A percentile compares a stretch with the other conserved stretches of the same genome.
Evolutionary conservation across 1,140 invertebrate genomes (phyloP).

Genomic region (Cardiocondyla obscurior): DNA sequence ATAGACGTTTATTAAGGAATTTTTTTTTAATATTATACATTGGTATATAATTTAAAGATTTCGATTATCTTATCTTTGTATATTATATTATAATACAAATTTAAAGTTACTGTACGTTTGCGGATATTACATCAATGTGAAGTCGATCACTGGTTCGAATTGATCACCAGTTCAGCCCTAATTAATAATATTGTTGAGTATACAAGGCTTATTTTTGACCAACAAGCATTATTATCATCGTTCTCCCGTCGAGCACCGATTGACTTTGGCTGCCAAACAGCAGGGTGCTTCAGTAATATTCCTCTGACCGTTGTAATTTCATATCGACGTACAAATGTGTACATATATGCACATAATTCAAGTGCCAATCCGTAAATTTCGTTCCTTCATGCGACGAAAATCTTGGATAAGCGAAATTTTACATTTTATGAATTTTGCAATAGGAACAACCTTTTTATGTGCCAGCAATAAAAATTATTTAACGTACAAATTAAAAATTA

Average conservation of each 20-base stretch:
- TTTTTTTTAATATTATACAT: neutral
- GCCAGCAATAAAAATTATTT: neutral
- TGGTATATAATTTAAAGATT: neutral
- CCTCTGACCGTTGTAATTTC: conserved; percentile 35
- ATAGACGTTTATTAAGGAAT: neutral
- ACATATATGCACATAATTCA: conserved; percentile 10
- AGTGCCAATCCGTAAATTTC: conserved; percentile 22
- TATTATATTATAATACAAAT: neutral
- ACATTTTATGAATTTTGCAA: neutral
- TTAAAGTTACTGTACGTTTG: neutral
- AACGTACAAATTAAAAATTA: neutral
- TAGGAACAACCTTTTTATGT: neutral
- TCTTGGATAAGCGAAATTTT: conserved; percentile 8
- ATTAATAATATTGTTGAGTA: conserved; percentile 67
- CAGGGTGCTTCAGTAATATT: conserved; percentile 54
- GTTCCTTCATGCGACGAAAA: neutral
- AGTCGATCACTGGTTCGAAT: conserved; percentile 55
- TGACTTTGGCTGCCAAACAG: conserved; percentile 62
- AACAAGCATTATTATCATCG: conserved; percentile 45
- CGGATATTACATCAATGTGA: neutral
- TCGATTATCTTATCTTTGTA: neutral
- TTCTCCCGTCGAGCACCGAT: conserved; percentile 69
- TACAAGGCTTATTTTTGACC: conserved; percentile 56
- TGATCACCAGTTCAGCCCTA: conserved; percentile 60
- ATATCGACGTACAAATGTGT: neutral